A percentile compares a stretch with the other conserved stretches of the same genome.
phyloP scores from a whole-genome alignment of 2,113 vertebrate genomes.

The Cathartes aura region DNA sequence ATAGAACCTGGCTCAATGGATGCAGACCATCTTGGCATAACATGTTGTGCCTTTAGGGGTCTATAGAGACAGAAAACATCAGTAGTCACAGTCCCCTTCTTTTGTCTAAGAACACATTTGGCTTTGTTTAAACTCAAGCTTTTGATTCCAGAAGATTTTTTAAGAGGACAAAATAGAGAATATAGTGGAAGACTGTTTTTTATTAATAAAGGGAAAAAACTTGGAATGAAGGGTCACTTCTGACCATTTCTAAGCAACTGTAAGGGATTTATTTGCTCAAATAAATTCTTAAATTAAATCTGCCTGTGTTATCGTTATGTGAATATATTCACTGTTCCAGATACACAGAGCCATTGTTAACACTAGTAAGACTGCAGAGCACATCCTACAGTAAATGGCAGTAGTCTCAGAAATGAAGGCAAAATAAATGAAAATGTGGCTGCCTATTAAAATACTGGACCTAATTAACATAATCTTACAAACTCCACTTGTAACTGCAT shows the following conservation, averaged over 20 bases:
- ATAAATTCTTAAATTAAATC: constrained; percentile 42
- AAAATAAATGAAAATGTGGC: constrained; percentile 27
- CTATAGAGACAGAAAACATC: neutral
- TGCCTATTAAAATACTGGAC: constrained; percentile 39
- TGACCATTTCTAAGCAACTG: constrained; percentile 14
- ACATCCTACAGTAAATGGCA: constrained; percentile 14
- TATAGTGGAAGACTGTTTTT: constrained; percentile 5
- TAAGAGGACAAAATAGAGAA: neutral
- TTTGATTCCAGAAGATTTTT: neutral
- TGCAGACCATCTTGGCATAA: neutral
- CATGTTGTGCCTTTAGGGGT: neutral
- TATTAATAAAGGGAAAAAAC: neutral
- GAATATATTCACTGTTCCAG: constrained; percentile 62
- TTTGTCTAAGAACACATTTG: neutral
- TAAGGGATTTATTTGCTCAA: constrained; percentile 41
- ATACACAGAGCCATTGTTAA: constrained; percentile 38
- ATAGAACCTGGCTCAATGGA: neutral
- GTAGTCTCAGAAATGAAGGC: constrained; percentile 15
- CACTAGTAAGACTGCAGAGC: neutral
- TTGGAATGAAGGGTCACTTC: constrained; percentile 28
- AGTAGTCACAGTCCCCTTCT: neutral
- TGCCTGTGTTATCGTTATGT: constrained; percentile 26
- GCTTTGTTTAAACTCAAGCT: constrained; percentile 16
- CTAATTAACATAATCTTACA: constrained; percentile 40
- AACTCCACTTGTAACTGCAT: constrained; percentile 21